Conservation (phyloP, 2,113 vertebrate species). For the Hiodon alosoides region DNA sequence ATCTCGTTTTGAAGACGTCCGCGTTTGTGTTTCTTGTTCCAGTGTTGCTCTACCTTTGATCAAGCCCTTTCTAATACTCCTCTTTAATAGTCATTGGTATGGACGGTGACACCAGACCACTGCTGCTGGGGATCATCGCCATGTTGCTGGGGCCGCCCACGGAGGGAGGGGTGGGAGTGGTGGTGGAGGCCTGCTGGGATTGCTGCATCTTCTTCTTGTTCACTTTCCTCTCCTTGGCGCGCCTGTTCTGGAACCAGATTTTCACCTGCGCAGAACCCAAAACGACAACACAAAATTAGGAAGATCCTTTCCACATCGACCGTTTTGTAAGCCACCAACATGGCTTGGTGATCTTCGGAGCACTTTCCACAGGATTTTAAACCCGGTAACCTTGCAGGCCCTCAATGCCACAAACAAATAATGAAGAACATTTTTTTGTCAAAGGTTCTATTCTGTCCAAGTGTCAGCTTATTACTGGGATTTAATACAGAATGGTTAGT, state of each 20-base stretch:
- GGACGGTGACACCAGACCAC: constrained; percentile 71
- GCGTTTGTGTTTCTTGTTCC: not conserved
- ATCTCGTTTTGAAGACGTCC: not conserved
- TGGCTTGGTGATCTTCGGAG: too few relatives aligned
- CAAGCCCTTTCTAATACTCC: constrained; percentile 66
- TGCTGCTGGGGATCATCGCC: constrained; percentile 68
- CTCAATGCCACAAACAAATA: too few relatives aligned
- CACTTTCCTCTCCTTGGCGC: constrained; percentile 94
- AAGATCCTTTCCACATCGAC: not conserved
- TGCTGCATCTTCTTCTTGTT: constrained; percentile 94
- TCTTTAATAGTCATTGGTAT: constrained; percentile 82
- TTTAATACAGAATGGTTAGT: too few relatives aligned
- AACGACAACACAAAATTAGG: not conserved
- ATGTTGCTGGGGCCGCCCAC: constrained; percentile 53
- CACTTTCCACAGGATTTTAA: too few relatives aligned
- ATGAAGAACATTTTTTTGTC: too few relatives aligned
- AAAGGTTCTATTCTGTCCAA: not conserved
- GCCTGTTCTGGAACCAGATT: constrained; percentile 96
- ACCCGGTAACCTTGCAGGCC: too few relatives aligned
- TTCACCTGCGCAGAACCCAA: constrained; percentile 71
- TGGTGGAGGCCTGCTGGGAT: constrained; percentile 65
- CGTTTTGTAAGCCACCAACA: too few relatives aligned
- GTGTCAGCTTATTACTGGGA: not conserved
- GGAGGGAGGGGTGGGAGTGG: constrained; percentile 63
- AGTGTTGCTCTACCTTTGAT: not conserved